Percentiles rank a stretch among this genome's conserved stretches.
Conservation (phyloP, 2,797 vertebrate genomes). For the Heterohyrax brucei region DNA sequence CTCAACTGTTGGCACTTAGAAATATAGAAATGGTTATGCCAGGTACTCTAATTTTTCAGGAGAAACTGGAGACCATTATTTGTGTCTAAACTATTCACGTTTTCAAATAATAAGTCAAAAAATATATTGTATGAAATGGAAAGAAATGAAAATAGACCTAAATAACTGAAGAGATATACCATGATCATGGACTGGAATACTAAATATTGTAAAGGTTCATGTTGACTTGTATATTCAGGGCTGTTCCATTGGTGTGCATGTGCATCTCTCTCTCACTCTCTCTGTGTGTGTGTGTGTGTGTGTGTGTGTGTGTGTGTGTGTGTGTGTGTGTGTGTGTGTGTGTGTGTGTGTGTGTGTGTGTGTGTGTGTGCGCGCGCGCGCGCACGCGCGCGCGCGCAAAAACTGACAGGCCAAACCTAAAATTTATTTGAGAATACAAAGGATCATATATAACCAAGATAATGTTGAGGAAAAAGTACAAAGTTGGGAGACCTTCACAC, state of each 20-base stretch:
- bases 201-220: neutral
- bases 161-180: no score
- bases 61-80: no score
- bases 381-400: neutral
- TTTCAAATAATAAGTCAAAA: no score
- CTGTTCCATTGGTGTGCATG: neutral
- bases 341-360: neutral
- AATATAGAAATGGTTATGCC: no score
- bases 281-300: no score
- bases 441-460: neutral
- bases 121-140: neutral
- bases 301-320: no score
- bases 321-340: no score
- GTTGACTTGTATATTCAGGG: neutral
- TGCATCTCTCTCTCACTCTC: neutral
- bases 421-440: neutral
- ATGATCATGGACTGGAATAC: slow-evolving; percentile 6
- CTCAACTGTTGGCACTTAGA: no score
- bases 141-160: neutral
- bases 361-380: no score
- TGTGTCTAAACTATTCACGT: no score
- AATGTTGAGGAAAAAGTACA: neutral
- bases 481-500: neutral
- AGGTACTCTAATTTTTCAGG: no score
- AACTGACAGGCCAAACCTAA: slow-evolving; percentile 1